phyloP scores from a whole-genome alignment of 2,113 vertebrate species.

The Cervus canadensis region DNA sequence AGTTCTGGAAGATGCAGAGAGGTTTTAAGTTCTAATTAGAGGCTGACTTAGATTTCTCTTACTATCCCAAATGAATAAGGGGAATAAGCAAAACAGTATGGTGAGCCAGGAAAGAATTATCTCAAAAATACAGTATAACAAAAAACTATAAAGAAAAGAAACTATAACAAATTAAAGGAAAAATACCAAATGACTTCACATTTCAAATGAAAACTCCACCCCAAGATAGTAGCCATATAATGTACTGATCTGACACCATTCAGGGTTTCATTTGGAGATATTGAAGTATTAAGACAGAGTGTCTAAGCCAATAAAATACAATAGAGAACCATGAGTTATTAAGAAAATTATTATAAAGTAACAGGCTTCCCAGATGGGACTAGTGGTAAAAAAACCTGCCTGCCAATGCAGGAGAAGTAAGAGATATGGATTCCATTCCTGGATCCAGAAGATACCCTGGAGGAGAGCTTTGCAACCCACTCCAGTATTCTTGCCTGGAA shows the following conservation, averaged over 20 bases:
- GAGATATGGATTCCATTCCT: not conserved
- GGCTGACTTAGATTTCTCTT: not conserved
- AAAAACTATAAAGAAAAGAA: not conserved
- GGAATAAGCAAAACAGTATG: not conserved
- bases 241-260: too few relatives aligned
- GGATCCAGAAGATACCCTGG: not conserved
- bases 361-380: not conserved
- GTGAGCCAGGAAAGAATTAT: not conserved
- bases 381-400: not conserved
- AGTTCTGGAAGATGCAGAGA: not conserved
- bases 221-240: accelerated
- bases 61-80: not conserved
- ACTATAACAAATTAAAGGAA: not conserved
- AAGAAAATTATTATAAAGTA: not conserved
- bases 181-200: not conserved
- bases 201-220: not conserved
- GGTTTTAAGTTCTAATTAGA: not conserved
- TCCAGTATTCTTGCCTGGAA: not conserved
- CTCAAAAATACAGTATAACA: not conserved
- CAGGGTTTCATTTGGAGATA: not conserved
- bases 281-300: not conserved
- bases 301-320: not conserved
- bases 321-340: not conserved
- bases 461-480: not conserved
- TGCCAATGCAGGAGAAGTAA: not conserved